phyloP scores from a whole-genome alignment of 2,113 vertebrate species.

The Cyanoderma ruficeps region DNA sequence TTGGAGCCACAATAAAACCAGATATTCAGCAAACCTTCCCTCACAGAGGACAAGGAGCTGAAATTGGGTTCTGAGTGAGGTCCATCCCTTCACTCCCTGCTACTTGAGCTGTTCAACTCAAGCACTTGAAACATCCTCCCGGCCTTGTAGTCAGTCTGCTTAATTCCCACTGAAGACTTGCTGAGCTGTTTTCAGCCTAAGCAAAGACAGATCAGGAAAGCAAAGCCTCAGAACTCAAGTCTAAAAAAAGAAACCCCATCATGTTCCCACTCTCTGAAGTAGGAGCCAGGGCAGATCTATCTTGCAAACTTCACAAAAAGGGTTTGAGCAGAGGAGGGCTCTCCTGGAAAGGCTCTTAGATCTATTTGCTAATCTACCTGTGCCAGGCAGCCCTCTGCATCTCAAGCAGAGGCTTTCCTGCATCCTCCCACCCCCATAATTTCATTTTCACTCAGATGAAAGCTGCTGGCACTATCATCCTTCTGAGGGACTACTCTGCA shows the following conservation, averaged over 20 bases:
- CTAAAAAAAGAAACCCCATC: neutral
- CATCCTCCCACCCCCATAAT: neutral
- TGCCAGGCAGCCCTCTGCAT: neutral
- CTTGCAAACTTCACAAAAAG: neutral
- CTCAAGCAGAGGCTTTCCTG: neutral
- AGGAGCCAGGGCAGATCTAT: neutral
- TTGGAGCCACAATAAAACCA: neutral
- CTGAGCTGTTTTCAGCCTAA: neutral
- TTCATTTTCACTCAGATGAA: neutral
- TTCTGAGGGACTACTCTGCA: neutral
- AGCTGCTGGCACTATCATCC: neutral
- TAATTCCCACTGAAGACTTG: neutral
- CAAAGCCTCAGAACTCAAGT: neutral
- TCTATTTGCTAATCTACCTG: neutral
- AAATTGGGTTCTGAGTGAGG: neutral
- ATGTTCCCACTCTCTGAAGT: neutral
- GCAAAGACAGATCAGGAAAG: slow-evolving; percentile 9
- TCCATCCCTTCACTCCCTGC: neutral
- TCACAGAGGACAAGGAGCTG: neutral
- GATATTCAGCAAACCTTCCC: neutral
- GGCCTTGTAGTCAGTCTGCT: neutral
- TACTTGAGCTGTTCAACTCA: neutral
- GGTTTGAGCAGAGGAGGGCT: neutral
- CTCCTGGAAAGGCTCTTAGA: neutral
- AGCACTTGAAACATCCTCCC: neutral